Percentiles rank a stretch among this genome's conserved stretches.
Evolutionary conservation across 2,113 vertebrate species (phyloP).

Genomic region (Myotis lucifugus): DNA sequence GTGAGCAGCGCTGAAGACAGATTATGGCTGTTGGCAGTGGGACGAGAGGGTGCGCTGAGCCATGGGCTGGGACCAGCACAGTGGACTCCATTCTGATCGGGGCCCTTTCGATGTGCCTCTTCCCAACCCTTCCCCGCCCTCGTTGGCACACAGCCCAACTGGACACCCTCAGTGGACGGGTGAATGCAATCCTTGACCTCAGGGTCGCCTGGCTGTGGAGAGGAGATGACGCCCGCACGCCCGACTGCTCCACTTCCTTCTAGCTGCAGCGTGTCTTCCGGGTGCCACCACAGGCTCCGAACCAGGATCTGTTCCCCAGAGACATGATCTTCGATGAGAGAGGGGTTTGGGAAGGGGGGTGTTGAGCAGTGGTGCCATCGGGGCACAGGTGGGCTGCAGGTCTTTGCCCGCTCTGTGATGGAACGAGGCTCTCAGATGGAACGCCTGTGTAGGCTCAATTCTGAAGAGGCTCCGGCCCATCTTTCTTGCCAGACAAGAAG

Average conservation of each 20-base stretch:
- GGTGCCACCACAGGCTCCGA: neutral
- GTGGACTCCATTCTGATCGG: rapidly evolving
- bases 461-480: rapidly evolving
- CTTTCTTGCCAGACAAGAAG: neutral
- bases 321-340: too few species aligned
- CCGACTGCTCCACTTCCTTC: neutral
- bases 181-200: neutral
- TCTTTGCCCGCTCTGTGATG: neutral
- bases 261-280: rapidly evolving
- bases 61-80: neutral
- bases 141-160: neutral
- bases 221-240: rapidly evolving
- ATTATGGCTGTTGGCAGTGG: neutral
- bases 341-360: neutral
- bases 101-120: neutral
- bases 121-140: rapidly evolving
- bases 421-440: neutral
- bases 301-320: neutral
- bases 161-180: rapidly evolving
- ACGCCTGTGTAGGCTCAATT: neutral
- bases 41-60: rapidly evolving
- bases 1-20: neutral
- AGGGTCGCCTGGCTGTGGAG: neutral
- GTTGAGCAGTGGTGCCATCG: rapidly evolving
- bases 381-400: rapidly evolving